Evolutionary conservation across 2,888 invertebrate species (phyloP).

Genomic region (Mythimna ferrago): DNA sequence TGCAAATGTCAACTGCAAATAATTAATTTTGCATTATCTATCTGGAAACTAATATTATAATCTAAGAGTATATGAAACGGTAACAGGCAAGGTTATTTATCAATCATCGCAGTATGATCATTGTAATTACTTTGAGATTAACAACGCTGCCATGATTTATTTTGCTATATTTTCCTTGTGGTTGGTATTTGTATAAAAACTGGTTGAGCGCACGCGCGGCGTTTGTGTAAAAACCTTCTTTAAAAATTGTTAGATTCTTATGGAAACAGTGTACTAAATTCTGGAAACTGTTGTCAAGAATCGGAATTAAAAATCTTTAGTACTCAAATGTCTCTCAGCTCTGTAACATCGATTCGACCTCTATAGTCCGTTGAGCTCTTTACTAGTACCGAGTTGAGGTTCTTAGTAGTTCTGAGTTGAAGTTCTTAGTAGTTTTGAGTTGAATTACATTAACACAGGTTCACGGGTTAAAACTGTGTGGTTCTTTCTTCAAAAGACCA

Average conservation of each 20-base stretch:
- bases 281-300: constrained; percentile 1
- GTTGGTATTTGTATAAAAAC: constrained; percentile 47
- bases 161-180: constrained; percentile 57
- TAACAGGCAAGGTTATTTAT: constrained; percentile 59
- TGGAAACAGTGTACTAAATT: constrained; percentile 8
- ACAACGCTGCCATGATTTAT: constrained; percentile 47
- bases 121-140: constrained; percentile 58
- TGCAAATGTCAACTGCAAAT: constrained; percentile 52
- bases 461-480: no score
- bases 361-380: no score
- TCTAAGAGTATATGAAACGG: constrained; percentile 52
- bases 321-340: not conserved
- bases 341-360: no score
- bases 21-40: constrained; percentile 52
- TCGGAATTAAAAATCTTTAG: not conserved
- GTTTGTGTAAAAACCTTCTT: constrained; percentile 27
- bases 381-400: no score
- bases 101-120: constrained; percentile 59
- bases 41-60: constrained; percentile 48
- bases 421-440: no score
- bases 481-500: no score
- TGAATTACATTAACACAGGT: no score
- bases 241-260: constrained; percentile 5
- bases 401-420: no score
- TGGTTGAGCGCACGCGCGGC: constrained; percentile 6